Evolutionary conservation across 2,113 vertebrate species (phyloP).

Genomic region (Zapornia atra): DNA sequence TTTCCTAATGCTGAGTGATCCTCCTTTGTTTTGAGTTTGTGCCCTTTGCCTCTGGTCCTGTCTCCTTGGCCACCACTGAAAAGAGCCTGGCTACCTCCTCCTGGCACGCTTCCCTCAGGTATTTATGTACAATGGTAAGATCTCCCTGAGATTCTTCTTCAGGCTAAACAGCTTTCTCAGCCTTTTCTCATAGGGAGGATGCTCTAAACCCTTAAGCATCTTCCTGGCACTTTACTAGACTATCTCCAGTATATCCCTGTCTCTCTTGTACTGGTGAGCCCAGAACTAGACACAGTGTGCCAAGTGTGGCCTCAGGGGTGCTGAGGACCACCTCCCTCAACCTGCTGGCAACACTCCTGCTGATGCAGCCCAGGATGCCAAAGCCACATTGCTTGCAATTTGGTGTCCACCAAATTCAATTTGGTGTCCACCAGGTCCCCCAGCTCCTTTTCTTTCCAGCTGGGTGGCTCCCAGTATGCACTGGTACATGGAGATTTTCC

Average conservation of each 20-base stretch:
- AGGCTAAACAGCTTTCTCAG: neutral
- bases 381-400: neutral
- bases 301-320: neutral
- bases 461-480: neutral
- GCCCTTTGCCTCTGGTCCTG: neutral
- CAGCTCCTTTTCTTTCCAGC: neutral
- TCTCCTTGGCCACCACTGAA: neutral
- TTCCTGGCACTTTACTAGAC: neutral
- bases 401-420: neutral
- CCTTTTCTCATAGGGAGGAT: neutral
- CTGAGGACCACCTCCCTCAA: neutral
- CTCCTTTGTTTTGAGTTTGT: neutral
- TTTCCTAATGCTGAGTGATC: neutral
- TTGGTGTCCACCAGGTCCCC: neutral
- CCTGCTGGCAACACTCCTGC: neutral
- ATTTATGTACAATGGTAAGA: neutral
- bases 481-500: neutral
- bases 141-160: neutral
- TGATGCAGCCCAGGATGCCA: neutral
- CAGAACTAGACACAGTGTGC: neutral
- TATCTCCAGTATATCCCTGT: neutral
- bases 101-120: neutral
- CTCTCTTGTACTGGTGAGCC: neutral
- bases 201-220: neutral
- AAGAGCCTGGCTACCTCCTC: fast-evolving